phyloP scores from a whole-genome alignment of 2,113 vertebrate genomes.

The Xiphophorus hellerii region DNA sequence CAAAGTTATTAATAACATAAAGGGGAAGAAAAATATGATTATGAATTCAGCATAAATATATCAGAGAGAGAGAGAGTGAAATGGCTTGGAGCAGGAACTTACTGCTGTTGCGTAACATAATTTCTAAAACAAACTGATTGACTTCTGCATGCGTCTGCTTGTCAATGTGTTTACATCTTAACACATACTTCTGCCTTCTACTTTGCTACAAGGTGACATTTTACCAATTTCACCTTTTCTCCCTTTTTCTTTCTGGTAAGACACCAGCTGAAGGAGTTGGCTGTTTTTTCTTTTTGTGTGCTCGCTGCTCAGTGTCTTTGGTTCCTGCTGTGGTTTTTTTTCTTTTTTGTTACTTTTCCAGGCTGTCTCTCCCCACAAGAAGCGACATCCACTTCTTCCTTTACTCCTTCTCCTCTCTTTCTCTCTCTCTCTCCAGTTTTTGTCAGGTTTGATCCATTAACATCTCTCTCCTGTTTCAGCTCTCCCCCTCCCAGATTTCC shows the following conservation, averaged over 20 bases:
- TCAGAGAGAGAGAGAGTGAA: neutral
- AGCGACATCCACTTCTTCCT: constrained; percentile 63
- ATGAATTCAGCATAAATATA: constrained; percentile 1
- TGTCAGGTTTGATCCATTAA: constrained; percentile 68
- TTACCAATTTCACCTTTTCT: neutral
- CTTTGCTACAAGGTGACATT: constrained; percentile 8
- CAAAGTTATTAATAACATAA: constrained; percentile 16
- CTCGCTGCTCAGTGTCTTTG: constrained; percentile 65
- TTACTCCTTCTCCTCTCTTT: constrained; percentile 14
- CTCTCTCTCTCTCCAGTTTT: constrained; percentile 29
- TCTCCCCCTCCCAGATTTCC: constrained; percentile 65
- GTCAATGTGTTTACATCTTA: constrained; percentile 7
- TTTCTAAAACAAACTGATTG: constrained; percentile 19
- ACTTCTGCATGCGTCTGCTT: constrained; percentile 7
- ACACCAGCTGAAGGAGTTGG: constrained; percentile 19
- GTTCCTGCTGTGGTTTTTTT: constrained; percentile 35
- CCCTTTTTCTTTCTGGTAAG: constrained; percentile 5
- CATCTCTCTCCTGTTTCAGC: constrained; percentile 77
- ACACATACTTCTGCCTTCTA: neutral
- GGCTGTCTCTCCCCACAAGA: constrained; percentile 64
- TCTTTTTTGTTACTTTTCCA: constrained; percentile 56
- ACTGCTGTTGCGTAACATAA: constrained; percentile 5
- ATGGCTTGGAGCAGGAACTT: constrained; percentile 3
- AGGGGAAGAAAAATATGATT: neutral
- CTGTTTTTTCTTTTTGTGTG: constrained; percentile 61